Evolutionary conservation across 2,113 vertebrate genomes (phyloP).

Genomic region (Notothenia rossii): DNA sequence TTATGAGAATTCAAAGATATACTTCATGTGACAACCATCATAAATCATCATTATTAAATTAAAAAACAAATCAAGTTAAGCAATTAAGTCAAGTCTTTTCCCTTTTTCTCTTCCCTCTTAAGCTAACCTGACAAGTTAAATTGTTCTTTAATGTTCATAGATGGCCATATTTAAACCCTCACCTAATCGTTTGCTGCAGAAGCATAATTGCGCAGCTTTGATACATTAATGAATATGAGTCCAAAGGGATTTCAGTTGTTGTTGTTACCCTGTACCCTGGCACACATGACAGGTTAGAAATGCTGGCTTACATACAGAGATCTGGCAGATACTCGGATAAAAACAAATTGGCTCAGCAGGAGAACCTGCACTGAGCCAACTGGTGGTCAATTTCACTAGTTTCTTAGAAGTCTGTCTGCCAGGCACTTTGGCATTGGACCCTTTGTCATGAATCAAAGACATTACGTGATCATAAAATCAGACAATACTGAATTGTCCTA

Average conservation of each 20-base stretch:
- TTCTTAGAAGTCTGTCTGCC: background rate
- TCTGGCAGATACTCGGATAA: background rate
- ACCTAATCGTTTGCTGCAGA: background rate
- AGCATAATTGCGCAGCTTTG: slow-evolving; percentile 3
- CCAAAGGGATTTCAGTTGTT: background rate
- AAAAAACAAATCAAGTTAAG: background rate
- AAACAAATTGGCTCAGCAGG: background rate
- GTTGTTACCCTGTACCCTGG: slow-evolving; percentile 1
- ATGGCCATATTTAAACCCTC: background rate
- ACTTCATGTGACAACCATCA: background rate
- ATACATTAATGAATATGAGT: slow-evolving; percentile 26
- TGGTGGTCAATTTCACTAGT: background rate
- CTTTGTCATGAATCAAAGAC: background rate
- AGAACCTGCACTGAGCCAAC: background rate
- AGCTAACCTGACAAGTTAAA: background rate
- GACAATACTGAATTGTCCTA: background rate
- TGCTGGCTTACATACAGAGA: background rate
- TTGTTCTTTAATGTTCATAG: background rate
- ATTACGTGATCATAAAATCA: background rate
- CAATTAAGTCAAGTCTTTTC: background rate
- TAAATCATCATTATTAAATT: background rate
- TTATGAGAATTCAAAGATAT: background rate
- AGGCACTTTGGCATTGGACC: background rate
- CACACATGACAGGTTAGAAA: slow-evolving; percentile 18
- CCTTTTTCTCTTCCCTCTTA: background rate